A percentile compares a stretch with the other conserved stretches of the same genome.
phyloP scores from a whole-genome alignment of 2,888 invertebrate species.

The Synergus umbraculus region DNA sequence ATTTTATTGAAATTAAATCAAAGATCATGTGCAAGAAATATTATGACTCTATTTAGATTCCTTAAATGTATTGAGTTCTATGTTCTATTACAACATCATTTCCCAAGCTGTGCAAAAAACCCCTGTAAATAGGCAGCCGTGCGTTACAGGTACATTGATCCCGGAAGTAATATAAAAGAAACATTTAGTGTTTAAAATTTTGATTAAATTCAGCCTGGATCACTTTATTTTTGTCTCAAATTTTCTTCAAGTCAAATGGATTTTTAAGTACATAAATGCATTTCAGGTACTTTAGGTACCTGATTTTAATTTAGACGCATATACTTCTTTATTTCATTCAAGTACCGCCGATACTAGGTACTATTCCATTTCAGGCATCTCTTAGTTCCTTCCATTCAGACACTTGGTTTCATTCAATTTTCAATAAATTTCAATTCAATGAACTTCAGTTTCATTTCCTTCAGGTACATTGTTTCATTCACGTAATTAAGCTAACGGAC shows the following conservation, averaged over 20 bases:
- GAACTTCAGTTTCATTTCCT: no score
- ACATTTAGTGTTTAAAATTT: not conserved
- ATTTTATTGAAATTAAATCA: not conserved
- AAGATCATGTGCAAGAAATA: not conserved
- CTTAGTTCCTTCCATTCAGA: no score
- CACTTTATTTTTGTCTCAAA: not conserved
- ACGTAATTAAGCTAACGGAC: no score
- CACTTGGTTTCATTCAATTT: no score
- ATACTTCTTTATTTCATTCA: no score
- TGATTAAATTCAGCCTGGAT: not conserved
- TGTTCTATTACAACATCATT: conserved; percentile 19
- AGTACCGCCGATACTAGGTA: no score
- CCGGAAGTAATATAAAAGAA: not conserved
- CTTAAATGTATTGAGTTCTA: not conserved
- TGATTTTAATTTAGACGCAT: not conserved
- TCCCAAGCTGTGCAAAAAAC: conserved; percentile 19
- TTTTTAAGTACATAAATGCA: not conserved
- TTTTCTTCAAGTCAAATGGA: not conserved
- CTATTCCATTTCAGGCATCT: no score
- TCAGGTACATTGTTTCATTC: no score
- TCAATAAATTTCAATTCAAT: no score
- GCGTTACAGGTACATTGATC: not conserved
- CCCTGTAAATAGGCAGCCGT: conserved; percentile 17
- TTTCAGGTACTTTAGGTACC: not conserved
- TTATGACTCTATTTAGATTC: not conserved